Percentiles rank a stretch among this genome's conserved stretches.
Conservation (phyloP, 2,888 invertebrate species). For the Caenorhabditis sp. region DNA sequence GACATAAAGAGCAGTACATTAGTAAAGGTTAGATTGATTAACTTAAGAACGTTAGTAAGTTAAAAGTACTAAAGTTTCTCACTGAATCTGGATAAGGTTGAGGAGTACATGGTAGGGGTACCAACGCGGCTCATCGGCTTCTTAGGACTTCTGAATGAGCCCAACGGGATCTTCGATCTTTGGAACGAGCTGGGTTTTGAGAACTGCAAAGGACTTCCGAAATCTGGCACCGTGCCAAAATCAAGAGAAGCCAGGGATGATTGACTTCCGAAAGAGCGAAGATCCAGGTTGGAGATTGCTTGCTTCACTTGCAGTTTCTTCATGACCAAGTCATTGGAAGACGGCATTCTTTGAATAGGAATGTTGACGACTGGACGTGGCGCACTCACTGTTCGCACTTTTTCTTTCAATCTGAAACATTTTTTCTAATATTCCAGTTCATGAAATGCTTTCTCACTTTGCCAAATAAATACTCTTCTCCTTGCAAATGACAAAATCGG, state of each 20-base stretch:
- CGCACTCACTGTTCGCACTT: slow-evolving; percentile 24
- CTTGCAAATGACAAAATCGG: slow-evolving; percentile 57
- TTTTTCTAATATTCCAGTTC: not conserved
- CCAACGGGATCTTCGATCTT: slow-evolving; percentile 56
- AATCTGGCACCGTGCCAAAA: slow-evolving; percentile 61
- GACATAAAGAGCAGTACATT: not conserved
- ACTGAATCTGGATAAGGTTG: slow-evolving; percentile 28
- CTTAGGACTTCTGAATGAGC: slow-evolving; percentile 61
- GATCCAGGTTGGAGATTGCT: slow-evolving; percentile 63
- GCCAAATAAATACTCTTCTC: slow-evolving; percentile 63
- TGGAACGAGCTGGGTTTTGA: slow-evolving; percentile 56
- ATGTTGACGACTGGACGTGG: slow-evolving; percentile 52
- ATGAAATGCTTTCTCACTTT: slow-evolving; percentile 33
- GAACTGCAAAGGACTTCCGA: slow-evolving; percentile 64
- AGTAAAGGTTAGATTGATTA: not conserved
- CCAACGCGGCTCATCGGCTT: slow-evolving; percentile 46
- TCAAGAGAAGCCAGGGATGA: slow-evolving; percentile 63
- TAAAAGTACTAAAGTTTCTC: slow-evolving; percentile 16
- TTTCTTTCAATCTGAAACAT: slow-evolving; percentile 55
- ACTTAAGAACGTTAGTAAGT: not conserved
- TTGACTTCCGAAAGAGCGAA: slow-evolving; percentile 66
- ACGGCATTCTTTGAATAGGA: slow-evolving; percentile 58
- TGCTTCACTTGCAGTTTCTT: slow-evolving; percentile 68
- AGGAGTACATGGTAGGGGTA: slow-evolving; percentile 48
- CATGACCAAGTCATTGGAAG: slow-evolving; percentile 67